Evolutionary conservation across 2,888 invertebrate genomes (phyloP), one percentile per base, ranked within the genome.

Genomic region (Perdita meconis): DNA sequence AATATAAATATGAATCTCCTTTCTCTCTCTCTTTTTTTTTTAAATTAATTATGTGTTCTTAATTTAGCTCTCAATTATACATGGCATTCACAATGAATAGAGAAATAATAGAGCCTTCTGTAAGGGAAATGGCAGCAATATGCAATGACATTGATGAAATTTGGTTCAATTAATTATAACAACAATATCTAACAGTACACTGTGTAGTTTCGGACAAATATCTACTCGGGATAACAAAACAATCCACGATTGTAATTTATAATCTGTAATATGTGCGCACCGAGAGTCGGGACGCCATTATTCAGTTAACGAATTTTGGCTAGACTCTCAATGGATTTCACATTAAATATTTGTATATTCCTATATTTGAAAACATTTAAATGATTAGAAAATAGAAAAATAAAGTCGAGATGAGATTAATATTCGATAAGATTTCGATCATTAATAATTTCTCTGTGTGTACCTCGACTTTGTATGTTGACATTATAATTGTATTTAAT

Each of bases 401-500:
- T 19, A 47, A 10, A 47, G 19, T 47, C 10, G 10, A 6, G 19
- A 10, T 10, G 2, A 47, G 10, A 10, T 10, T 22, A 16, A 30
- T 30, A 2, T 30, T 30, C 6, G 6, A 30, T 30, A 30, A 30
- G 30, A 30, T 6, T 30, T 30, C 30, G 19, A 22, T 26, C 24
- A 24, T 26, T 51, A 51, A 26, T 4, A 13, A n/a, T 6, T 5
- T n/a, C 26, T 3, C 30, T 10, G 2, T 16, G 50, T 26, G 26
- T 26, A 26, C 63, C 30, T 53, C 12, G 10, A 24, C 19, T 10
- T 12, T 6, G 2, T 13, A 22, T 53, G 0, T 10, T n/a, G n/a
- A 47, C 26, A 0, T 38, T 47, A 19, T 2, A 38, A 65, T 36
- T 26, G 1, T 38, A 56, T 56, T 56, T 63, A 36, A 68, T 68